These are phyloP conservation scores for Eulemur mongoz DNA, from an alignment of 2,797 vertebrate genomes.

Conservation along the genomic window DNA sequence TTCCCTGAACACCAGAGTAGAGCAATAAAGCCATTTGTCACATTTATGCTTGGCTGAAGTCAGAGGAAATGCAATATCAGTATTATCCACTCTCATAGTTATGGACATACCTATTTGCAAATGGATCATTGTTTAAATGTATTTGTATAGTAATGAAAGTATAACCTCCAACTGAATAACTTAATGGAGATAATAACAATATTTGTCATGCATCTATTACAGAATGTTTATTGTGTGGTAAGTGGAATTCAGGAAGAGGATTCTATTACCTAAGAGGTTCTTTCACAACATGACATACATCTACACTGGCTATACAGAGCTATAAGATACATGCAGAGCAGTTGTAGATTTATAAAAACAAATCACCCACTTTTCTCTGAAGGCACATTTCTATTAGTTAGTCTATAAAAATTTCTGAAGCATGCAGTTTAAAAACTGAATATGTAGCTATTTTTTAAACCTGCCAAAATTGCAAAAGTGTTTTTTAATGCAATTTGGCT, in stretches of 20 bases:
- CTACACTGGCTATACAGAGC: not conserved
- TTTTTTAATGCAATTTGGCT: not conserved
- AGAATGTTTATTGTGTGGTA: not conserved
- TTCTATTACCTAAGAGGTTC: not conserved
- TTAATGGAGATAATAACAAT: not conserved
- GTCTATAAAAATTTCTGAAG: constrained; percentile 22
- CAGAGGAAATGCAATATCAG: not conserved
- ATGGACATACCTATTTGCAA: constrained; percentile 1
- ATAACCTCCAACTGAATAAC: not conserved
- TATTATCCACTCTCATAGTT: not conserved
- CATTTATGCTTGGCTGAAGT: constrained; percentile 50
- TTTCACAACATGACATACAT: not conserved
- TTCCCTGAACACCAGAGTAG: constrained; percentile 15
- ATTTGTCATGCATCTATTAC: not conserved
- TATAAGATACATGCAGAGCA: not conserved
- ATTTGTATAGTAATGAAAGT: constrained; percentile 16
- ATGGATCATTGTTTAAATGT: constrained; percentile 49
- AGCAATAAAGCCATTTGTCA: constrained; percentile 38
- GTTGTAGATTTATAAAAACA: not conserved
- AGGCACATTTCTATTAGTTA: constrained; percentile 35
- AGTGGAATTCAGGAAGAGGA: not conserved
- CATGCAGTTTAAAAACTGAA: not conserved
- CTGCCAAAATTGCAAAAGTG: not conserved
- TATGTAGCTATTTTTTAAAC: not conserved
- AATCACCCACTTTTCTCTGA: constrained; percentile 3